A percentile compares a stretch with the other conserved stretches of the same genome.
phyloP scores from a whole-genome alignment of 2,888 invertebrate species.

The Lingula anatina region DNA sequence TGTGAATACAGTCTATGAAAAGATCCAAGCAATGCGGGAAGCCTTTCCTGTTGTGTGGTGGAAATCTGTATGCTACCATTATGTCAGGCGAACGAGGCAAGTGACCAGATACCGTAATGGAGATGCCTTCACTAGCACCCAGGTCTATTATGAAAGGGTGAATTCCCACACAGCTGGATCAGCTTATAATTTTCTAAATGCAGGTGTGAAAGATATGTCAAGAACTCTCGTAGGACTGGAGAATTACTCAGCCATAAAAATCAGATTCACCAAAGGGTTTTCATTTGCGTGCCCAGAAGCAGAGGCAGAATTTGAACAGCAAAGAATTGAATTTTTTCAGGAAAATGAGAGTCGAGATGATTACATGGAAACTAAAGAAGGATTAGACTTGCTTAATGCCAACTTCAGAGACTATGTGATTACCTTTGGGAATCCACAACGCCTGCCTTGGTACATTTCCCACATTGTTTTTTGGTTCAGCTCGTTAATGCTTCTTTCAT shows the following conservation, averaged over 20 bases:
- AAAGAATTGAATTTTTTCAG: slow-evolving; percentile 71
- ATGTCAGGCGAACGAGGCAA: slow-evolving; percentile 69
- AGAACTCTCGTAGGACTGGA: slow-evolving; percentile 64
- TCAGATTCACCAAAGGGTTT: slow-evolving; percentile 74
- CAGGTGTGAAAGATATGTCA: slow-evolving; percentile 68
- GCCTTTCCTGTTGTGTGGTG: slow-evolving; percentile 79
- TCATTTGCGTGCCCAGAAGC: slow-evolving; percentile 76
- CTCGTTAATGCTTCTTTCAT: slow-evolving; percentile 70
- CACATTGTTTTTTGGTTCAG: slow-evolving; percentile 71
- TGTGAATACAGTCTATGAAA: slow-evolving; percentile 63
- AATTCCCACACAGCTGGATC: slow-evolving; percentile 75
- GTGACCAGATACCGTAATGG: slow-evolving; percentile 75
- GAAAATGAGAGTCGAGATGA: slow-evolving; percentile 76
- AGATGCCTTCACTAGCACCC: slow-evolving; percentile 75
- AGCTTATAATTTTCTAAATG: slow-evolving; percentile 71
- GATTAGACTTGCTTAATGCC: slow-evolving; percentile 68
- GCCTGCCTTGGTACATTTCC: slow-evolving; percentile 57
- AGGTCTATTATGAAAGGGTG: slow-evolving; percentile 77
- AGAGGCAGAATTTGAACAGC: slow-evolving; percentile 75
- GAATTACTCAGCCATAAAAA: slow-evolving; percentile 69
- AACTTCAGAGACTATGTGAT: slow-evolving; percentile 55
- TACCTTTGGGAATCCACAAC: slow-evolving; percentile 54
- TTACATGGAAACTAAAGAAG: slow-evolving; percentile 78
- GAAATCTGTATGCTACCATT: slow-evolving; percentile 82
- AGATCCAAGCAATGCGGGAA: slow-evolving; percentile 44